Evolutionary conservation across 1,140 invertebrate genomes (phyloP).

Genomic region (Caenorhabditis inopinata): DNA sequence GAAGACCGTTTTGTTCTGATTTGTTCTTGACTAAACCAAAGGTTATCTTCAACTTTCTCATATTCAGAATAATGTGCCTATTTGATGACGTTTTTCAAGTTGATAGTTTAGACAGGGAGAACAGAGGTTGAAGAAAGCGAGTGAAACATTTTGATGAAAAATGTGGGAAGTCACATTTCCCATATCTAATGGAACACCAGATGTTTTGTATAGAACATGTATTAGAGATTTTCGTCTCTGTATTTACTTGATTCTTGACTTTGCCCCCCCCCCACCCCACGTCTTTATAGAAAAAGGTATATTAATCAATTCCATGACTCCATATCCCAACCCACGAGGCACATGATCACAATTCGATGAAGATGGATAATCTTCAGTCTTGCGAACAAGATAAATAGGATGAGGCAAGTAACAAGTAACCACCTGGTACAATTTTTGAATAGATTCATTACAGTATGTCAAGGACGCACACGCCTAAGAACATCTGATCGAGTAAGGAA

Average conservation of each 20-base stretch:
- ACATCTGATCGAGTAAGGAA: not conserved
- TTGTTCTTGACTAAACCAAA: not conserved
- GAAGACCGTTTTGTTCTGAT: not conserved
- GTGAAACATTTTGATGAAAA: not conserved
- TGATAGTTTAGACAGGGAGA: not conserved
- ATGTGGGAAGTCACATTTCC: not conserved
- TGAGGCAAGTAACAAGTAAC: not conserved
- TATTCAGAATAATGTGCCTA: not conserved
- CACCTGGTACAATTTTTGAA: not conserved
- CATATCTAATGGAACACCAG: conserved; percentile 18
- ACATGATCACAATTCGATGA: not conserved
- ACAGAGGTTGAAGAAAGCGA: not conserved
- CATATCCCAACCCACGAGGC: not conserved
- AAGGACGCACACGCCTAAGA: conserved; percentile 16
- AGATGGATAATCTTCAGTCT: conserved; percentile 18
- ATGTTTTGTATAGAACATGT: too few relatives aligned
- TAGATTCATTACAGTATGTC: conserved; percentile 17
- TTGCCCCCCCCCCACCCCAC: too few relatives aligned
- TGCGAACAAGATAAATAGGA: conserved; percentile 17
- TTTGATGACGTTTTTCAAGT: not conserved
- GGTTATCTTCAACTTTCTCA: not conserved
- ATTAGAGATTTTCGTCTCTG: not conserved
- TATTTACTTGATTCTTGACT: not conserved
- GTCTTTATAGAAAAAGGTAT: too few relatives aligned
- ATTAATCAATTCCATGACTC: not conserved